Evolutionary conservation across 2,888 invertebrate genomes (phyloP).

Genomic region (Drosophila trichaetosa): DNA sequence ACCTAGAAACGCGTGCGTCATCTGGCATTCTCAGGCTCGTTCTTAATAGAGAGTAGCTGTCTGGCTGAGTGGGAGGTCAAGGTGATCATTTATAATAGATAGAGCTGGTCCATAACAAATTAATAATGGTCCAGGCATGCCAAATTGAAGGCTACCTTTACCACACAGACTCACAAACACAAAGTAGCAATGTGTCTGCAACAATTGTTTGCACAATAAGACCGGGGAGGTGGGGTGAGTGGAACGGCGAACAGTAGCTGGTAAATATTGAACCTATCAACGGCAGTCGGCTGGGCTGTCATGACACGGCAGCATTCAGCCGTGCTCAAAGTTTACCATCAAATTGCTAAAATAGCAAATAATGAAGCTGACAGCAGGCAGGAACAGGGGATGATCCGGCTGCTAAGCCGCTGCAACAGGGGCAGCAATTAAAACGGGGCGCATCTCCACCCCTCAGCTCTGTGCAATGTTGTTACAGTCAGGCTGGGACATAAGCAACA

Average conservation of each 20-base stretch:
- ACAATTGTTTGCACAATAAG: slow-evolving; percentile 36
- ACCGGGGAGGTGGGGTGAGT: background rate
- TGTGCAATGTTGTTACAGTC: slow-evolving; percentile 64
- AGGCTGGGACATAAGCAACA: slow-evolving; percentile 80
- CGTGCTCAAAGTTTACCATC: slow-evolving; percentile 75
- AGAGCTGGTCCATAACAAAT: slow-evolving; percentile 65
- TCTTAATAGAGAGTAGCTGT: background rate
- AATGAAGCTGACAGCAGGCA: slow-evolving; percentile 73
- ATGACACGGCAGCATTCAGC: slow-evolving; percentile 46
- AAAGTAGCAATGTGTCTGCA: slow-evolving; percentile 59
- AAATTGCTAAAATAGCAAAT: slow-evolving; percentile 82
- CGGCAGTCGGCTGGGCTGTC: slow-evolving; percentile 48
- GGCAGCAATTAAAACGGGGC: slow-evolving; percentile 78
- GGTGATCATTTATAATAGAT: slow-evolving; percentile 60
- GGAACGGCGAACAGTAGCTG: slow-evolving; percentile 28
- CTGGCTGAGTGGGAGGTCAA: slow-evolving; percentile 41
- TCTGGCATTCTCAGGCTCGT: slow-evolving; percentile 26
- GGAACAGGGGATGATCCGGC: slow-evolving; percentile 73
- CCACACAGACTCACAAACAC: slow-evolving; percentile 18
- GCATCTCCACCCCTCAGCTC: slow-evolving; percentile 18
- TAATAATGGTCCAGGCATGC: slow-evolving; percentile 58
- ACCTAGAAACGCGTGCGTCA: slow-evolving; percentile 26
- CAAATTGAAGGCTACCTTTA: slow-evolving; percentile 43
- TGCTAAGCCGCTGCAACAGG: slow-evolving; percentile 69
- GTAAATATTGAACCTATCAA: slow-evolving; percentile 58